Conservation (phyloP, 2,888 invertebrate species). For the Ischnus inquisitorius region DNA sequence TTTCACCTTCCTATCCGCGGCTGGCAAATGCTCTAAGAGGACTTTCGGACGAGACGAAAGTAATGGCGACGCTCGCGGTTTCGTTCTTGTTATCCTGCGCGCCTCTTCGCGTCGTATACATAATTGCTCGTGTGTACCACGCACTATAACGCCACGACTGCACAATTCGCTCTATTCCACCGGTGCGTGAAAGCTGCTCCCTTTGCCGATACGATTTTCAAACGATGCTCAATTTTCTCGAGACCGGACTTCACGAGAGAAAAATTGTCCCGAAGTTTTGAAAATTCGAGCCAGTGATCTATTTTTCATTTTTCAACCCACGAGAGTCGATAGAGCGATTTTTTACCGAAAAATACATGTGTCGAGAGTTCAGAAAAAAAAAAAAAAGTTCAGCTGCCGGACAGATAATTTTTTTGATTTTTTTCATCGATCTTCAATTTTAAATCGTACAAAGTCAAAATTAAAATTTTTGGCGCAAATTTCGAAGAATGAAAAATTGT, state of each 20-base stretch:
- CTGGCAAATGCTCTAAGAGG: slow-evolving; percentile 33
- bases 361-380: too few species aligned
- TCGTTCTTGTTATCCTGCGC: slow-evolving; percentile 13
- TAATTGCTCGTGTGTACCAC: slow-evolving; percentile 30
- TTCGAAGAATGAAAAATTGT: not conserved
- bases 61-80: slow-evolving; percentile 38
- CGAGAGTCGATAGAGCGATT: too few species aligned
- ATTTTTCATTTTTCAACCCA: too few species aligned
- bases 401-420: too few species aligned
- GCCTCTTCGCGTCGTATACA: slow-evolving; percentile 38
- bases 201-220: not conserved
- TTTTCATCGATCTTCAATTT: too few species aligned
- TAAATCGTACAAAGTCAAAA: too few species aligned
- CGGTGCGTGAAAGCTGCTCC: slow-evolving; percentile 56
- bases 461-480: not conserved
- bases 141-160: not conserved
- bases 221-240: not conserved
- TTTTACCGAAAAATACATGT: too few species aligned
- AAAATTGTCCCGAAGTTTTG: too few species aligned
- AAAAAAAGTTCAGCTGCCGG: too few species aligned
- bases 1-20: slow-evolving; percentile 60
- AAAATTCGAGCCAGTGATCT: too few species aligned
- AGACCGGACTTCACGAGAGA: too few species aligned
- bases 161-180: slow-evolving; percentile 27
- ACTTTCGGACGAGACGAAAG: slow-evolving; percentile 58